Base-by-base conservation (phyloP, 2,888 invertebrate genomes). In the Heteropelma amictum region DNA sequence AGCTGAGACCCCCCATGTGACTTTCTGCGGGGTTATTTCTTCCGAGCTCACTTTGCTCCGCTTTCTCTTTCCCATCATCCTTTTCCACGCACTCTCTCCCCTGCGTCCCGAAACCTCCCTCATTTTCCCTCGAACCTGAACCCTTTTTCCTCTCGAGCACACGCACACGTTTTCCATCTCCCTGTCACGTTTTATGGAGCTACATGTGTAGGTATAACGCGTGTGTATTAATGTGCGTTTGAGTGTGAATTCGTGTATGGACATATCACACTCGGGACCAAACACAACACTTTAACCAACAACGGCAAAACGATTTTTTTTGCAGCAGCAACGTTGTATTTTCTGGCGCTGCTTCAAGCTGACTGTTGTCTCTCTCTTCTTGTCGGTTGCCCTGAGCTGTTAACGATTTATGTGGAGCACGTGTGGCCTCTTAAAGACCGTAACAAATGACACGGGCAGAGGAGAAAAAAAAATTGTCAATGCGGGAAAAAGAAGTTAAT, bases 1-100 rank as follows among this genome's bases (percentile, higher is more conserved):
- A 88, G 86, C 87, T 87, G 87, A 87, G 88, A 83, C 86, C 81
- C 75, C n/a, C 72, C 45, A 19, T 38, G 69, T 49, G 65, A 64
- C 76, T 64, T 78, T 67, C 69, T 65, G 53, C 71, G 58, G 61
- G 70, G 26, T 42, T 75, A 38, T 53, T 68, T 65, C 60, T 60
- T 70, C 63, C 61, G 26, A 40, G 19, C 42, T 49, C 33, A n/a
- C 47, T 54, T 26, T 45, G 21, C 33, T 12, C 38, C 28, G 12
- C 38, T 33, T 6, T 51, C 14, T 19, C n/a, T 21, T 42, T 21
- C 53, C 33, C 26, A 21, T n/a, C 33, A 56, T 42, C 60, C 70
- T 75, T 77, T 76, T 76, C 61, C 65, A 70, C 67, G 56, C 70
- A 56, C 47, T 68, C 38, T 64, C 19, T 47, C 67, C 28, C 45